Base-by-base conservation (phyloP, 2,888 invertebrate genomes). In the Scaptomyza parva region DNA sequence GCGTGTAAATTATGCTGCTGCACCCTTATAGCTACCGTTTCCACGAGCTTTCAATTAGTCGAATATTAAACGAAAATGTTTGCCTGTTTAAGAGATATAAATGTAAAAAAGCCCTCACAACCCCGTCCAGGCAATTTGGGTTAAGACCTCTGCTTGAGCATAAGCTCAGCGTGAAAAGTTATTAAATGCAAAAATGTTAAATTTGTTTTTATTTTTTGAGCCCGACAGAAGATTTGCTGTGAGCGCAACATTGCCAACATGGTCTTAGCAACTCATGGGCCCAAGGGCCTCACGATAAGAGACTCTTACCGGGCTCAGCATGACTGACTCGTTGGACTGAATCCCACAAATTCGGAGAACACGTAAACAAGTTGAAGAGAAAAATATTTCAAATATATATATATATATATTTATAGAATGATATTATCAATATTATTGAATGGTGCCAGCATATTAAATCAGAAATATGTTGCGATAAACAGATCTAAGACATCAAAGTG, bases 401-500 rank as follows among this genome's bases (percentile, higher is more conserved):
- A 17, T 28, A 40, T 40, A 52, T 7, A n/a, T 43, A 45, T 17
- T n/a, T n/a, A n/a, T n/a, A n/a, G n/a, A n/a, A 24, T 5, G 11
- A 28, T 18, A 28, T 17, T 26, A 45, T 30, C 12, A 33, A n/a
- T 20, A 17, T 52, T 60, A 58, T 73, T 66, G 61, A 70, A 58
- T 45, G 44, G n/a, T 37, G 47, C 17, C 9, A 17, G 37, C 48
- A 44, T 67, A 53, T 66, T 55, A 61, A 66, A 67, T 45, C 20
- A 50, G 7, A 65, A 70, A 60, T 45, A 60, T 51, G 18, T 30
- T 28, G 35, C 17, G 9, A 52, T 39, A 61, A 30, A 43, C 50
- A 51, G 35, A 47, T 48, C 44, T 14, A 39, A 30, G 18, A 70
- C 75, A 66, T 75, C 70, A 75, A 73, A 75, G 74, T 33, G 3